Base-by-base conservation (phyloP, 2,888 invertebrate species). In the Halictus ligatus region DNA sequence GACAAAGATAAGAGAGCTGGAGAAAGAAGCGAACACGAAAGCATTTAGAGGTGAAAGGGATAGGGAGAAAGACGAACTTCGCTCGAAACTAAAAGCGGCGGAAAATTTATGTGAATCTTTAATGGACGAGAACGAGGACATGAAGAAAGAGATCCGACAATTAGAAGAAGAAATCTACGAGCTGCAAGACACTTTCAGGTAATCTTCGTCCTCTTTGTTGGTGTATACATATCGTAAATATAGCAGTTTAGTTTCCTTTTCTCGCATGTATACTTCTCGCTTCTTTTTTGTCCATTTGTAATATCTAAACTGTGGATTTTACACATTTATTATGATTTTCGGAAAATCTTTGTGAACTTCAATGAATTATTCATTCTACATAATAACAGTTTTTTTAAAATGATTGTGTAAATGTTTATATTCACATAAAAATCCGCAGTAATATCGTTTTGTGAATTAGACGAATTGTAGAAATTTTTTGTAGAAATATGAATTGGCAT, bases 81-180 rank as follows among this genome's bases (percentile, higher is more conserved):
- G 97, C 88, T 97, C 98, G 1, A 99, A 99, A 95, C 95, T 99
- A 43, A 96, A 98, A 91, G 98, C 98, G 1, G 98, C 99, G 0
- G 99, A 99, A 95, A 97, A 98, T 15, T 96, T 99, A 46, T 98
- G 98, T 94, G 98, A 99, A 95, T 98, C 98, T 92, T 96, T 99
- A 71, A 98, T 98, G 98, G 99, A 99, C 93, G 99, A 99, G 95
- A 99, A 99, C 95, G 98, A 98, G 93, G 98, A 98, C 90, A 98
- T 99, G 96, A 98, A 99, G 94, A 98, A 98, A 91, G 99, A 99
- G 95, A 96, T 99, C 79, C 96, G 98, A 58, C 99, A 99, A 93
- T 96, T 99, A 93, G 99, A 99, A 94, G 98, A 98, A 89, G 99
- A 99, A 96, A 99, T 99, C 95, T 99, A 99, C 94, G 99, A 99